phyloP scores from a whole-genome alignment of 2,797 vertebrate genomes.

The Rousettus madagascariensis region DNA sequence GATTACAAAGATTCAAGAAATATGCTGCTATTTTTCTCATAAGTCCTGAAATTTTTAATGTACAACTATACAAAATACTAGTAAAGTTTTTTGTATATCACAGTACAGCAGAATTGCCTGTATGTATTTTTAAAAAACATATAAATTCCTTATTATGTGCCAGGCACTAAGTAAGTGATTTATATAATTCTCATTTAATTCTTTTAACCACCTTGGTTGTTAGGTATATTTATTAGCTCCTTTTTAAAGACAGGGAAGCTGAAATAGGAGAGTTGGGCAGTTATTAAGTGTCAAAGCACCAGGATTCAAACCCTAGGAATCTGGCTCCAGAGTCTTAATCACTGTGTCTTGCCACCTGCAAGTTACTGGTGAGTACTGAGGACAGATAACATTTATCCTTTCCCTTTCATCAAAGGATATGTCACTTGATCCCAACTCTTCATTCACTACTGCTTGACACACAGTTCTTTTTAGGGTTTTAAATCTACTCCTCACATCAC shows the following conservation, averaged over 20 bases:
- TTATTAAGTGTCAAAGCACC: background rate
- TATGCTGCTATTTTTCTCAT: constrained; percentile 18
- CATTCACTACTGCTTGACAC: background rate
- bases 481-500: background rate
- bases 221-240: background rate
- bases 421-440: background rate
- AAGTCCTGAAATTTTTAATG: background rate
- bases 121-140: background rate
- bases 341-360: background rate
- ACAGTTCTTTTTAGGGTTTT: constrained; percentile 8
- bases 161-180: background rate
- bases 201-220: background rate
- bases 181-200: background rate
- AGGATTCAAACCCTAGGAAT: background rate
- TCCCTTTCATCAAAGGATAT: too few relatives aligned
- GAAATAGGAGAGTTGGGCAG: background rate
- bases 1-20: constrained; percentile 38
- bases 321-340: background rate
- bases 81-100: background rate
- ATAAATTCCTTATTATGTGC: background rate
- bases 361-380: background rate
- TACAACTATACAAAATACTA: constrained; percentile 21
- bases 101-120: background rate
- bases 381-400: background rate
- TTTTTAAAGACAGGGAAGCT: background rate